A percentile compares a stretch with the other conserved stretches of the same genome.
These are phyloP conservation scores for Vombatus ursinus DNA, from an alignment of 2,113 vertebrate species.

Conservation along the genomic window DNA sequence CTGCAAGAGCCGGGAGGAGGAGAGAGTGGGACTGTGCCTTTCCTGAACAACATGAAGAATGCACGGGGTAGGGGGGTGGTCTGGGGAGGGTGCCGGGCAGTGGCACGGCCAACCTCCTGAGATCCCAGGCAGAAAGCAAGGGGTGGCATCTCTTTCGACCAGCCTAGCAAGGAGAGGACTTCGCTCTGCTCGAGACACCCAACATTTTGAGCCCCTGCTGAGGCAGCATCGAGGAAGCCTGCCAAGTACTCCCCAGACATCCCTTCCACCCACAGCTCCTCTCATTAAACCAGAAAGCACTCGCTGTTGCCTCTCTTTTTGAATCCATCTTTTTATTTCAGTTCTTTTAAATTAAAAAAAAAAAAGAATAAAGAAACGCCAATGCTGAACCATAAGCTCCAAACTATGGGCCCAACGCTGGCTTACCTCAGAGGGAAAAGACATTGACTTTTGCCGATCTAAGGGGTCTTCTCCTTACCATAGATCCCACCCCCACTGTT, in stretches of 20 bases:
- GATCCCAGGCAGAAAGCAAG: not conserved
- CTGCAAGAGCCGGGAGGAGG: not conserved
- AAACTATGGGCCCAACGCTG: not conserved
- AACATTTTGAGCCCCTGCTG: not conserved
- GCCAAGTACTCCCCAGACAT: not conserved
- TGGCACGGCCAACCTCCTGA: not conserved
- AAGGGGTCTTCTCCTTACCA: not conserved
- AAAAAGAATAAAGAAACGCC: not conserved
- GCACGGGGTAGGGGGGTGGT: not conserved
- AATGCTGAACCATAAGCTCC: not conserved
- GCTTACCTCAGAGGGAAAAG: not conserved
- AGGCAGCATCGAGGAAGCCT: not conserved
- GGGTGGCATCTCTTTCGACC: not conserved
- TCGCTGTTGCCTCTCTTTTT: not conserved
- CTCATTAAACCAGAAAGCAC: not conserved
- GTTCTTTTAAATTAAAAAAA: not conserved
- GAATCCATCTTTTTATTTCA: not conserved
- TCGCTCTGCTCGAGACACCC: not conserved
- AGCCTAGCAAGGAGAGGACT: not conserved
- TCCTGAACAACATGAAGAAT: accelerated
- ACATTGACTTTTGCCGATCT: not conserved
- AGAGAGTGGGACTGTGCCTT: too few relatives aligned
- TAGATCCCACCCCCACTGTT: not conserved
- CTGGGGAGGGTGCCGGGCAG: not conserved
- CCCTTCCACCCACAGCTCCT: not conserved